Conservation (phyloP, 2,113 vertebrate species). For the Anthoscopus minutus region DNA sequence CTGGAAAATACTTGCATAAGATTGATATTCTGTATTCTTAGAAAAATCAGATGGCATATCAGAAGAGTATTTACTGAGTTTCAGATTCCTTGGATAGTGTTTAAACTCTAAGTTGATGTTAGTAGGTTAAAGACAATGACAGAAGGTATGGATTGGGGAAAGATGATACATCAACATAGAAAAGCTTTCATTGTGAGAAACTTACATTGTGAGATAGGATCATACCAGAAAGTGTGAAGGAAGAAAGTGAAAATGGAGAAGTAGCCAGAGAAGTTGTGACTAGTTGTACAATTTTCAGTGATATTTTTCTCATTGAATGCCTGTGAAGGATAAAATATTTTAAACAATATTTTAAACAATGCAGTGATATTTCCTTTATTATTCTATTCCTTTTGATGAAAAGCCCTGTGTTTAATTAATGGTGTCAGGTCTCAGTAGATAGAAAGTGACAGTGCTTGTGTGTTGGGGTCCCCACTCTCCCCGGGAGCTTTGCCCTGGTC, state of each 20-base stretch:
- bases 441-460: not conserved
- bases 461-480: no score
- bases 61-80: not conserved
- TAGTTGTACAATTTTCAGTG: not conserved
- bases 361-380: not conserved
- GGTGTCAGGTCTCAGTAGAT: not conserved
- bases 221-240: fast-evolving
- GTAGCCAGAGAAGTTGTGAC: not conserved
- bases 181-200: not conserved
- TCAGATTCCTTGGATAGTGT: not conserved
- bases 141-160: not conserved
- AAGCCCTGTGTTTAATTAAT: not conserved
- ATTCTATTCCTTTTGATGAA: not conserved
- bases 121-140: not conserved
- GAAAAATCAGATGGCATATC: not conserved
- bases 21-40: not conserved
- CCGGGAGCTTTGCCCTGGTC: no score
- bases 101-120: not conserved
- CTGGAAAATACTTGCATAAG: not conserved
- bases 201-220: not conserved
- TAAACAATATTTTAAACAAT: not conserved
- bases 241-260: not conserved
- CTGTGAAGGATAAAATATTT: not conserved
- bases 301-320: not conserved
- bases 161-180: not conserved